Conservation (phyloP, 2,797 vertebrate genomes). For the Hippoglossus hippoglossus region DNA sequence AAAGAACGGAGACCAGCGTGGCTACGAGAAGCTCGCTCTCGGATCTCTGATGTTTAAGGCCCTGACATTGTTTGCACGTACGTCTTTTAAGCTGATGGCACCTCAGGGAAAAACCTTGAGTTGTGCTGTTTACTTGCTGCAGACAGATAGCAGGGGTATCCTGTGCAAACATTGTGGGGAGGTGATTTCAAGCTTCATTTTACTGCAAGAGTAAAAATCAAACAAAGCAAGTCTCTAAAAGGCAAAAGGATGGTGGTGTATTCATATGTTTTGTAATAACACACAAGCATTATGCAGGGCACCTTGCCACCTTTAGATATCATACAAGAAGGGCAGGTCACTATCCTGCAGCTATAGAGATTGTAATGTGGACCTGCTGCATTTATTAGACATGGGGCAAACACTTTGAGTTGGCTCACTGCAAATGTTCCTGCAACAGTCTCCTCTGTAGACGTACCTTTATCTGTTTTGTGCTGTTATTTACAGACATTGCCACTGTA, state of each 20-base stretch:
- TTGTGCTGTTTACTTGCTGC: slow-evolving; percentile 28
- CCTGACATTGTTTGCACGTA: slow-evolving; percentile 48
- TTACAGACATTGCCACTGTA: slow-evolving; percentile 3
- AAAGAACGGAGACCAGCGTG: slow-evolving; percentile 23
- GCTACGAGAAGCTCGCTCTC: slow-evolving; percentile 27
- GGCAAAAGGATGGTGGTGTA: slow-evolving; percentile 8
- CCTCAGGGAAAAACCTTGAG: slow-evolving; percentile 37
- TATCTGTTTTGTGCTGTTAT: slow-evolving; percentile 2
- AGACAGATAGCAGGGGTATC: slow-evolving; percentile 36
- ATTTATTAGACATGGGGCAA: slow-evolving; percentile 25
- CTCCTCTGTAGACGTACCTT: slow-evolving; percentile 8
- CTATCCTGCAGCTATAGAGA: slow-evolving; percentile 27
- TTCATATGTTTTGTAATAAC: slow-evolving; percentile 34
- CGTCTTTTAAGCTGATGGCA: slow-evolving; percentile 53
- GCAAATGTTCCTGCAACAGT: slow-evolving; percentile 11
- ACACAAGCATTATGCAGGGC: slow-evolving; percentile 36
- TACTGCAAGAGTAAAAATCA: slow-evolving; percentile 25
- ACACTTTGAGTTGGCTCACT: slow-evolving; percentile 29
- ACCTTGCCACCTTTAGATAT: slow-evolving; percentile 41
- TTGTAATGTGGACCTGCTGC: slow-evolving; percentile 24
- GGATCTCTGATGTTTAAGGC: slow-evolving; percentile 46
- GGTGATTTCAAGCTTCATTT: slow-evolving; percentile 33
- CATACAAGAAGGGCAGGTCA: slow-evolving; percentile 21
- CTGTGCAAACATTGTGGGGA: slow-evolving; percentile 27
- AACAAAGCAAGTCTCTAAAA: slow-evolving; percentile 37